Evolutionary conservation across 2,888 invertebrate genomes (phyloP).

Genomic region (Idaea dimidiata): DNA sequence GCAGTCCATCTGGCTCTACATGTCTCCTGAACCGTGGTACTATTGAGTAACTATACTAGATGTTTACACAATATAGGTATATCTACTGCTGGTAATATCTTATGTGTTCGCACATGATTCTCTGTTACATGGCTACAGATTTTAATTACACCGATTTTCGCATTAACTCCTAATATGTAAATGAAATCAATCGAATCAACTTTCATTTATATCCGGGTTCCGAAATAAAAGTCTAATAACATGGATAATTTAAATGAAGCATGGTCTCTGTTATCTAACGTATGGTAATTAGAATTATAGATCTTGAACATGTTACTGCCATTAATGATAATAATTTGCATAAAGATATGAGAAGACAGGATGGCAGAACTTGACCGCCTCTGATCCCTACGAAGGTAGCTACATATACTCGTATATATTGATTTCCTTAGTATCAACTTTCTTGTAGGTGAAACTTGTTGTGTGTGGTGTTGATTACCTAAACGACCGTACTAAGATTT

Average conservation of each 20-base stretch:
- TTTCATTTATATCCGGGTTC: slow-evolving; percentile 24
- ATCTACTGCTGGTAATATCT: slow-evolving; percentile 17
- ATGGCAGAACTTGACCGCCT: slow-evolving; percentile 26
- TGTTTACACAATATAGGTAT: slow-evolving; percentile 40
- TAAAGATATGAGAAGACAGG: slow-evolving; percentile 20
- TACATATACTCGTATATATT: slow-evolving; percentile 22
- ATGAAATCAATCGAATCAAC: slow-evolving; percentile 14
- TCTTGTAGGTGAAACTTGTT: slow-evolving; percentile 62
- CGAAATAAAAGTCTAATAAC: slow-evolving; percentile 14
- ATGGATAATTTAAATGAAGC: slow-evolving; percentile 14
- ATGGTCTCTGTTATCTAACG: slow-evolving; percentile 20
- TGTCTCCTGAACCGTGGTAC: slow-evolving; percentile 47
- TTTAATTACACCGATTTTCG: neutral
- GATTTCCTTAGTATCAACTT: slow-evolving; percentile 49
- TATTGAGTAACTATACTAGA: slow-evolving; percentile 49
- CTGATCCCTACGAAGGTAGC: no score
- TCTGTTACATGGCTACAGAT: neutral
- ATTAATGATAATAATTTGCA: slow-evolving; percentile 12
- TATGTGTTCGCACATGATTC: slow-evolving; percentile 14
- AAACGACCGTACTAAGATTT: slow-evolving; percentile 46
- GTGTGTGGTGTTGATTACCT: slow-evolving; percentile 50
- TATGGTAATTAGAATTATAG: neutral
- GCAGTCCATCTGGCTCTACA: slow-evolving; percentile 48
- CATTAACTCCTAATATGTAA: neutral
- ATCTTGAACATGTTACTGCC: neutral